Conservation (phyloP, 1,140 invertebrate genomes). For the Drosophila watanabei region DNA sequence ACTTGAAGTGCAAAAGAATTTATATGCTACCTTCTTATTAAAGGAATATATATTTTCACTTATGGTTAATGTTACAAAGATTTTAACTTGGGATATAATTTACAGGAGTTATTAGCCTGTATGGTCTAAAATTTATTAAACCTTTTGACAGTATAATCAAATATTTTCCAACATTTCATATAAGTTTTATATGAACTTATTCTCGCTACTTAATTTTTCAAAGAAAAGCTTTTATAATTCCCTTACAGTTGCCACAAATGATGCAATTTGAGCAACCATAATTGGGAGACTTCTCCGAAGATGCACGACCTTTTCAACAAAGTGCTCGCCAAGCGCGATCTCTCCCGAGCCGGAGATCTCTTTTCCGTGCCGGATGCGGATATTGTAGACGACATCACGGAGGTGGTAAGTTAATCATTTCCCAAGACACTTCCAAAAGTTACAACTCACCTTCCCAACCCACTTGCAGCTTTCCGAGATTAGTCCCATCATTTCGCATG, state of each 20-base stretch:
- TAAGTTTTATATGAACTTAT: background rate
- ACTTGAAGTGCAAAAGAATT: background rate
- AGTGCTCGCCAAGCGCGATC: constrained; percentile 94
- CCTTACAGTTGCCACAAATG: constrained; percentile 48
- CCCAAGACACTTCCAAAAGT: constrained; percentile 8
- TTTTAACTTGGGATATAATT: no score
- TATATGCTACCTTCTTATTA: background rate
- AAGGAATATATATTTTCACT: background rate
- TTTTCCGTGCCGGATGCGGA: constrained; percentile 94
- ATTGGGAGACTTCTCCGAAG: constrained; percentile 28
- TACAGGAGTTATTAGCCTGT: background rate
- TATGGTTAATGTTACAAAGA: rapidly evolving
- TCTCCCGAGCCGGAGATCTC: constrained; percentile 95
- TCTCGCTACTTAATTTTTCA: background rate
- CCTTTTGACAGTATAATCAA: background rate
- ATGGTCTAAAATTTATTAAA: background rate
- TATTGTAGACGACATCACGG: constrained; percentile 94
- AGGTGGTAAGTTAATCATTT: constrained; percentile 89
- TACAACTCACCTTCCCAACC: background rate
- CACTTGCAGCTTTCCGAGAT: constrained; percentile 89
- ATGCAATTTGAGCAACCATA: constrained; percentile 32
- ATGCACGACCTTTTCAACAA: constrained; percentile 96
- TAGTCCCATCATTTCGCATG: constrained; percentile 91
- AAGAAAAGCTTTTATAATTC: background rate
- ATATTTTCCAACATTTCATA: no score